Evolutionary conservation across 1,140 invertebrate genomes (phyloP).

Genomic region (Lasaia peninsularis): DNA sequence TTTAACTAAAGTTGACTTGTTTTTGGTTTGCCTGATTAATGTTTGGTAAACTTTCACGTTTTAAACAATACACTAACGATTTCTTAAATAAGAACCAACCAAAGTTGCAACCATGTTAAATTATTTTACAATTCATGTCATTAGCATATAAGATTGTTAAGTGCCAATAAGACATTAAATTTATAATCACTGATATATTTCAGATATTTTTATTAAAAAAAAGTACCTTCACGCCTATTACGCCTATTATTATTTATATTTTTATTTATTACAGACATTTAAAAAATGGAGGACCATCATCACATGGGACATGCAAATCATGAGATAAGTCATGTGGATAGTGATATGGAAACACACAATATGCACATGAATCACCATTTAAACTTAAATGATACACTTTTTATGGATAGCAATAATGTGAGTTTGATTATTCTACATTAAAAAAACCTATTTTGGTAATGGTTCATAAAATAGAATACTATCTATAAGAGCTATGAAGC

Average conservation of each 20-base stretch:
- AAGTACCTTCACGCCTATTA: too few species aligned
- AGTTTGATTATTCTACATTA: slow-evolving; percentile 8
- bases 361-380: slow-evolving; percentile 33
- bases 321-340: slow-evolving; percentile 24
- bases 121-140: background rate
- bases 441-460: too few species aligned
- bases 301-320: slow-evolving; percentile 38
- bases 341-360: slow-evolving; percentile 28
- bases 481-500: too few species aligned
- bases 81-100: background rate
- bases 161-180: background rate
- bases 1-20: slow-evolving; percentile 8
- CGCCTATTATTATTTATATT: too few species aligned
- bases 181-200: background rate
- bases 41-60: slow-evolving; percentile 27
- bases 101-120: background rate
- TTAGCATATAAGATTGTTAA: background rate
- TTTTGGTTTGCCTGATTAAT: slow-evolving; percentile 19
- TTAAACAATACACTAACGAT: slow-evolving; percentile 13
- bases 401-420: slow-evolving; percentile 22
- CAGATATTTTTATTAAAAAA: too few species aligned
- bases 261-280: slow-evolving; percentile 8
- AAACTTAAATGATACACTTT: slow-evolving; percentile 28
- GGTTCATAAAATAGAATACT: too few species aligned
- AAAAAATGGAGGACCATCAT: slow-evolving; percentile 31